Conservation (phyloP, 1,140 invertebrate species). For the Helicoverpa zea region DNA sequence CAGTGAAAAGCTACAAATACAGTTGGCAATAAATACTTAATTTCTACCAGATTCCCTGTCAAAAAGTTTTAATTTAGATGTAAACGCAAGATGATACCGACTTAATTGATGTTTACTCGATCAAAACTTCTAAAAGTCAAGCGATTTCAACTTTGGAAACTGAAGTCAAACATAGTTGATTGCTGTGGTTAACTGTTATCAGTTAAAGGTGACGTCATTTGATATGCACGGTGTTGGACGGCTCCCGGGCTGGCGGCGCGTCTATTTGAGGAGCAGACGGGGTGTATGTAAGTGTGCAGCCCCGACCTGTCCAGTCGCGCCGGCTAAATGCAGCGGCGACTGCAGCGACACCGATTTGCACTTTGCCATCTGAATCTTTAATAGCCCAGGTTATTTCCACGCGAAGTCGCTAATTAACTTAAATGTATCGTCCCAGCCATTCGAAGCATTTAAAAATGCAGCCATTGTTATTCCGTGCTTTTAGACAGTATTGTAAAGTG, state of each 20-base stretch:
- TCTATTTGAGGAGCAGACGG: constrained; percentile 75
- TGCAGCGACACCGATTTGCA: constrained; percentile 80
- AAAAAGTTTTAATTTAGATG: too few relatives aligned
- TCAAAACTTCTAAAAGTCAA: too few relatives aligned
- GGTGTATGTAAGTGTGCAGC: constrained; percentile 50
- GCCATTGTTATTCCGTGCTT: constrained; percentile 56
- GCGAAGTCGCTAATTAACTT: constrained; percentile 76
- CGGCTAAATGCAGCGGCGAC: constrained; percentile 75
- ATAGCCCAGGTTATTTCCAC: constrained; percentile 75
- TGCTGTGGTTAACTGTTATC: background rate
- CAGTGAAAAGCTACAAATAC: too few relatives aligned
- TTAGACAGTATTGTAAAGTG: constrained; percentile 40
- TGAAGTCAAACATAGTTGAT: too few relatives aligned
- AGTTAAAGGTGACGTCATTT: background rate
- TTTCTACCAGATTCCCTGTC: too few relatives aligned
- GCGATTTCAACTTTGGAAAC: too few relatives aligned
- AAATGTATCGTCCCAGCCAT: constrained; percentile 35
- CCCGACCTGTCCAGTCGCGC: constrained; percentile 64
- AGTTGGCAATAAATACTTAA: too few relatives aligned
- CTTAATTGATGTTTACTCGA: too few relatives aligned
- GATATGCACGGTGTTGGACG: background rate
- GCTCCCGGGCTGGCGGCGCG: constrained; percentile 61
- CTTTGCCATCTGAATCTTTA: constrained; percentile 81
- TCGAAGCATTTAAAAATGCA: constrained; percentile 40
- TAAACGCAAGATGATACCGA: too few relatives aligned